Evolutionary conservation across 1,140 invertebrate genomes (phyloP).

Genomic region (Mactra quadrangularis): DNA sequence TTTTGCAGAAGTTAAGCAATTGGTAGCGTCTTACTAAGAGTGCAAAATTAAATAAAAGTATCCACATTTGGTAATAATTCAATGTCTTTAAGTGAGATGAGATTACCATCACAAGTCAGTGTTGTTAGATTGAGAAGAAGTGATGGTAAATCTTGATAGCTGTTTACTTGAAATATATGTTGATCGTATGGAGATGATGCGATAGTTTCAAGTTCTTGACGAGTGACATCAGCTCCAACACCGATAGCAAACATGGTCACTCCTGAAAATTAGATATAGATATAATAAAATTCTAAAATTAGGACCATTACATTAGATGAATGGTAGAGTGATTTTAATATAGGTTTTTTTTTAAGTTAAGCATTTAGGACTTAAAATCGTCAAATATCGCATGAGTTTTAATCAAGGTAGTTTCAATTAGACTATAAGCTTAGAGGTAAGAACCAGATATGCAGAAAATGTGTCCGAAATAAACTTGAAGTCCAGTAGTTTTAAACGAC

Average conservation of each 20-base stretch:
- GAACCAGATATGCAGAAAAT: too few relatives aligned
- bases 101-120: constrained; percentile 23
- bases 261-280: neutral
- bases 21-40: too few relatives aligned
- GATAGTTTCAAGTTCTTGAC: neutral
- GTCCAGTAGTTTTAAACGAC: too few relatives aligned
- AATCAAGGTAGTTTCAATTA: too few relatives aligned
- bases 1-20: too few relatives aligned
- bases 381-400: too few relatives aligned
- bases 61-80: too few relatives aligned
- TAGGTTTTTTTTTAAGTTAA: neutral
- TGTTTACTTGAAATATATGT: neutral
- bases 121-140: neutral
- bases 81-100: too few relatives aligned
- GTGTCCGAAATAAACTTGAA: too few relatives aligned
- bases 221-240: neutral
- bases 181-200: neutral
- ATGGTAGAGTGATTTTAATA: neutral
- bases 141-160: neutral
- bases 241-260: constrained; percentile 7
- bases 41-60: too few relatives aligned
- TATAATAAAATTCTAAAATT: neutral
- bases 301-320: neutral
- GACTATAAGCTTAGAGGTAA: too few relatives aligned
- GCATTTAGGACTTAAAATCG: too few relatives aligned